Percentiles rank a stretch among this genome's conserved stretches.
phyloP scores from a whole-genome alignment of 2,797 vertebrate species.

The Pseudochirops corinnae region DNA sequence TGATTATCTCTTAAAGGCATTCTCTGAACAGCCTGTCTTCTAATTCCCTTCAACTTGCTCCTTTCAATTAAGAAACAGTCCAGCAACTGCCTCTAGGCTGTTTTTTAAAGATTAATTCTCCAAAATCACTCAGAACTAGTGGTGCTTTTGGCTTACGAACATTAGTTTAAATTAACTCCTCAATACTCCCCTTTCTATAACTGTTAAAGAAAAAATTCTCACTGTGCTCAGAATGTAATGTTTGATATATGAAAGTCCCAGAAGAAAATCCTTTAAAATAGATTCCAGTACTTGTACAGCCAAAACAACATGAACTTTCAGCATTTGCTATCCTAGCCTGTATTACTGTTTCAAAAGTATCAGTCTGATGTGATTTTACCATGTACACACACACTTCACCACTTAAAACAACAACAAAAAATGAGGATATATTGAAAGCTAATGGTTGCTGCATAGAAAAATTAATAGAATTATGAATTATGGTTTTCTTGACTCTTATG shows the following conservation, averaged over 20 bases:
- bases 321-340: not conserved
- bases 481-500: not conserved
- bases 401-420: not conserved
- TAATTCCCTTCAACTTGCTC: not conserved
- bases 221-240: not conserved
- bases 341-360: not conserved
- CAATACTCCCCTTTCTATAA: not conserved
- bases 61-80: conserved; percentile 25
- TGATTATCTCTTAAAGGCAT: not conserved
- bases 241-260: not conserved
- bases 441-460: not conserved
- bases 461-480: not conserved
- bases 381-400: not conserved
- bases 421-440: not conserved
- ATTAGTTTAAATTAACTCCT: not conserved
- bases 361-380: not conserved
- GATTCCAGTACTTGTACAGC: not conserved
- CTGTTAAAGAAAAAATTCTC: not conserved
- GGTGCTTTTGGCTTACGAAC: conserved; percentile 8
- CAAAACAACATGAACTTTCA: not conserved
- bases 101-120: conserved; percentile 24
- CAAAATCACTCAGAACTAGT: not conserved
- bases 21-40: conserved; percentile 7
- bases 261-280: not conserved
- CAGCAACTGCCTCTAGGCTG: not conserved